Evolutionary conservation across 2,797 vertebrate species (phyloP).

Genomic region (Chaunax sp.): DNA sequence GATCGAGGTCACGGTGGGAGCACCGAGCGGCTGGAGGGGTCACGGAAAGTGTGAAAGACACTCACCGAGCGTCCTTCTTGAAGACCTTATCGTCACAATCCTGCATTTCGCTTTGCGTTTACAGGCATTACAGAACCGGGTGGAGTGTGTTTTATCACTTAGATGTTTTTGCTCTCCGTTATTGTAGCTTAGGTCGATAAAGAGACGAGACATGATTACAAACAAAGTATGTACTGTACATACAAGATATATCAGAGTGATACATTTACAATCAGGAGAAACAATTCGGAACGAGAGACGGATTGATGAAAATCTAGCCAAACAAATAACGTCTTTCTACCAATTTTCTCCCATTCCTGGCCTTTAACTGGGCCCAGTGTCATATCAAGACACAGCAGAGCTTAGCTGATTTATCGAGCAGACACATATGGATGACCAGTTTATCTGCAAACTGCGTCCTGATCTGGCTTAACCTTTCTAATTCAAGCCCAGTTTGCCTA

Average conservation of each 20-base stretch:
- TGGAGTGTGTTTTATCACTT: slow-evolving; percentile 1
- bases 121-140: neutral
- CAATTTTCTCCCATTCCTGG: neutral
- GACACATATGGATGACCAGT: slow-evolving; percentile 53
- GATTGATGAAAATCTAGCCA: neutral
- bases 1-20: slow-evolving; percentile 53
- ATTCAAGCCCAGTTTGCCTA: slow-evolving; percentile 58
- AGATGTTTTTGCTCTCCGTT: slow-evolving; percentile 3
- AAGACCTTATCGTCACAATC: slow-evolving; percentile 47
- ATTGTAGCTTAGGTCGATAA: slow-evolving; percentile 9
- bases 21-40: slow-evolving; percentile 61
- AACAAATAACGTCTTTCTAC: neutral
- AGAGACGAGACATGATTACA: slow-evolving; percentile 22
- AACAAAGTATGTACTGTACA: neutral
- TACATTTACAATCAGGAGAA: neutral
- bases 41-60: slow-evolving; percentile 74
- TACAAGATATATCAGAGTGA: too few species aligned
- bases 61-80: slow-evolving; percentile 59
- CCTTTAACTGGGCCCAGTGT: neutral
- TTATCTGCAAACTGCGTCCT: slow-evolving; percentile 52
- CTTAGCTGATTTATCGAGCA: slow-evolving; percentile 40
- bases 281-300: neutral
- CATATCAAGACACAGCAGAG: neutral
- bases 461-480: slow-evolving; percentile 73
- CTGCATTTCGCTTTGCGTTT: slow-evolving; percentile 48